Percentiles rank a stretch among this genome's conserved stretches.
phyloP scores from a whole-genome alignment of 2,888 invertebrate species.

The Falcaria lacertinaria region DNA sequence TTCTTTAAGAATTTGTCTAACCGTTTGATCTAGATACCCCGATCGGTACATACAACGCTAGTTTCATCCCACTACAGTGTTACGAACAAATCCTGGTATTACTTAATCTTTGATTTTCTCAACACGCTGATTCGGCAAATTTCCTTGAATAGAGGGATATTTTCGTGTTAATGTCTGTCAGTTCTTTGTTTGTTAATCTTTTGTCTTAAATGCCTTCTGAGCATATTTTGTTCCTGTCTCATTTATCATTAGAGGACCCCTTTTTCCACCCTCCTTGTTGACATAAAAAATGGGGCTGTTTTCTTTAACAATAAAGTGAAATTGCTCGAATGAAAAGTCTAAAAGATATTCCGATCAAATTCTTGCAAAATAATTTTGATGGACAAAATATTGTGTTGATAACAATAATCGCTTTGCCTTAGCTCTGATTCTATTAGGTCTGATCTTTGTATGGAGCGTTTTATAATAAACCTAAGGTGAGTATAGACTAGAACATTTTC shows the following conservation, averaged over 20 bases:
- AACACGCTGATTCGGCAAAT: not conserved
- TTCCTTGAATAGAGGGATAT: constrained; percentile 20
- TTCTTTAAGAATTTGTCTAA: too few species aligned
- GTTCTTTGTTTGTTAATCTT: constrained; percentile 29
- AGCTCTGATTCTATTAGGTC: too few species aligned
- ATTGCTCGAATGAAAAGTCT: constrained; percentile 10
- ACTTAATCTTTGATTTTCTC: not conserved
- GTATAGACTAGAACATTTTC: too few species aligned
- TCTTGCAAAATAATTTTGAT: constrained; percentile 3
- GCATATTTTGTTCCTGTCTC: constrained; percentile 24
- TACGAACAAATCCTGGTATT: too few species aligned
- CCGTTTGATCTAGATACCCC: too few species aligned
- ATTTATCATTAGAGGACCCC: constrained; percentile 41
- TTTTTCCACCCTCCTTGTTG: constrained; percentile 34
- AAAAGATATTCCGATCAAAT: constrained; percentile 11
- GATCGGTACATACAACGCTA: too few species aligned
- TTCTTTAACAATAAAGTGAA: constrained; percentile 11
- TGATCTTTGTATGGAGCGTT: too few species aligned
- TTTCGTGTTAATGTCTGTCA: constrained; percentile 19
- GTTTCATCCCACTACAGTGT: too few species aligned
- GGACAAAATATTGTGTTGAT: too few species aligned
- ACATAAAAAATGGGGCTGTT: constrained; percentile 29
- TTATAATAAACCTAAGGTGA: too few species aligned
- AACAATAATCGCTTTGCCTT: too few species aligned
- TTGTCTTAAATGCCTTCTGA: constrained; percentile 25